Base-by-base conservation (phyloP, 2,888 invertebrate genomes). In the Drosophila testacea region DNA sequence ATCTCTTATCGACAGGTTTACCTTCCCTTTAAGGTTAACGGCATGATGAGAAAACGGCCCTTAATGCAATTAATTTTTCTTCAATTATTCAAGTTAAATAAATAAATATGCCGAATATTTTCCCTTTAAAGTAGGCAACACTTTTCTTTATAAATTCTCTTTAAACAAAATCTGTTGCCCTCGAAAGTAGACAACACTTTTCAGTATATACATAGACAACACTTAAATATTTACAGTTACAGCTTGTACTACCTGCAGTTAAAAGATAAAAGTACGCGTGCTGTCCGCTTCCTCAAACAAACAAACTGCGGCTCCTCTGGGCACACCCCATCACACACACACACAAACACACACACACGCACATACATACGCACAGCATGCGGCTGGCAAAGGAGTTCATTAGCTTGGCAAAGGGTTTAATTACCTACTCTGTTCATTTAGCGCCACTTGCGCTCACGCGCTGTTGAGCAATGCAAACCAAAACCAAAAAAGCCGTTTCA, bases 351-450 rank as follows among this genome's bases (percentile, higher is more conserved):
- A 38, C 27, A 36, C 42, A 59, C 9, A 38, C 47, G 38, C 39
- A 46, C 36, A 38, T 16, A 36, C 42, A 59, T 7, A 38, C 47
- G 38, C 62, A 51, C 41, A 68, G 67, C 62, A 50, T 28, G 63
- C 50, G 38, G 16, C 41, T 28, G 47, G 50, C 60, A 65, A 47
- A 80, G 81, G 86, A 91, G 91, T 91, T 91, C 90, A 91, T 91
- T 91, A 91, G 89, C 87, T 86, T 85, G 80, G 90, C 90, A 89
- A 91, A 90, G 90, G 91, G 90, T 88, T 77, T 91, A 92, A 92
- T 92, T 92, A 92, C 92, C 91, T 92, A 90, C 91, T 91, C 92
- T 90, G 91, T 91, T 92, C 91, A 92, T 91, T 92, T 92, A 91
- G 91, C 91, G 89, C 89, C 92, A 92, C 92, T 92, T 90, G 91